These are phyloP conservation scores for Solen grandis DNA, from an alignment of 1,140 invertebrate species.

Conservation along the genomic window DNA sequence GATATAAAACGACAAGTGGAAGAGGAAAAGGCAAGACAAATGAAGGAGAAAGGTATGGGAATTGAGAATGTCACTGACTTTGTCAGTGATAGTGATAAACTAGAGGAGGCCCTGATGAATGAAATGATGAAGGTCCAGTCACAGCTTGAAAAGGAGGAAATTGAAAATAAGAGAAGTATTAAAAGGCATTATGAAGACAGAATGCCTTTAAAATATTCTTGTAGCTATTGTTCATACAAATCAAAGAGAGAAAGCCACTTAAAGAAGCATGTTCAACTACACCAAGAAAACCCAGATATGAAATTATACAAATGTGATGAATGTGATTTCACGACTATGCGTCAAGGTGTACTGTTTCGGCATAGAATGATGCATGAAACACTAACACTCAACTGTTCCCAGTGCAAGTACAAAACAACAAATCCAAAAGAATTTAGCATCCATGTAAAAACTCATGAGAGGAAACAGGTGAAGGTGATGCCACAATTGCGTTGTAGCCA, in stretches of 20 bases:
- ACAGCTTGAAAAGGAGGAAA: neutral
- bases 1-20: neutral
- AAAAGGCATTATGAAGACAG: slow-evolving; percentile 50
- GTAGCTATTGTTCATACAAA: slow-evolving; percentile 79
- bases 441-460: neutral
- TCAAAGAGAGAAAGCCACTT: slow-evolving; percentile 79
- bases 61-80: neutral
- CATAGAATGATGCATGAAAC: slow-evolving; percentile 77
- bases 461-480: neutral
- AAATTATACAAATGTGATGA: too few relatives aligned
- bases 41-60: neutral
- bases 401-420: slow-evolving; percentile 57
- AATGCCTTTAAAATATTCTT: slow-evolving; percentile 78
- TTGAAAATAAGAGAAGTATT: slow-evolving; percentile 14
- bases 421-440: neutral
- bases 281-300: slow-evolving; percentile 69
- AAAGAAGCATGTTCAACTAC: slow-evolving; percentile 74
- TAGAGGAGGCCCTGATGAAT: too few relatives aligned
- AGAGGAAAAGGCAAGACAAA: neutral
- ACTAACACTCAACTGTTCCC: slow-evolving; percentile 60
- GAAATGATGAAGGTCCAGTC: neutral
- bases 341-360: slow-evolving; percentile 72
- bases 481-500: neutral
- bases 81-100: neutral
- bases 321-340: slow-evolving; percentile 77